Conservation (phyloP, 2,113 vertebrate genomes). For the Saccopteryx bilineata region DNA sequence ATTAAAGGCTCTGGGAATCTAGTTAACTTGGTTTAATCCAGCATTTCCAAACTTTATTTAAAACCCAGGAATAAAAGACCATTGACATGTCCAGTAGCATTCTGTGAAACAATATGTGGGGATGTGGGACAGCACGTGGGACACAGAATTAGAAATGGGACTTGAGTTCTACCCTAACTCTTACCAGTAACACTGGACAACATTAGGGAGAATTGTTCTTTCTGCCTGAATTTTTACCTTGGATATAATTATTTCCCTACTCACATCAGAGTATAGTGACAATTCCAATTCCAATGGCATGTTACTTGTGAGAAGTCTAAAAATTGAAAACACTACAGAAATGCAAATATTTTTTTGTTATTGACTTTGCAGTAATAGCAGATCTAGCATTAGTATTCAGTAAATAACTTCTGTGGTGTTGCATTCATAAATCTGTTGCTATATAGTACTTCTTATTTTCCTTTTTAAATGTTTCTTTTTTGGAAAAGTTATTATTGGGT, state of each 20-base stretch:
- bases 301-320: neutral
- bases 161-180: neutral
- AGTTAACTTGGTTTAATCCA: neutral
- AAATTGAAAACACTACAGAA: constrained; percentile 39
- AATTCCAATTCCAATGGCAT: neutral
- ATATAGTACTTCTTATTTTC: neutral
- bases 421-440: neutral
- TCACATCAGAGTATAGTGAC: neutral
- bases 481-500: neutral
- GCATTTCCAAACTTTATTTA: neutral
- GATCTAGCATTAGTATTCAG: neutral
- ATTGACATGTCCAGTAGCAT: neutral
- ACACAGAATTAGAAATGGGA: neutral
- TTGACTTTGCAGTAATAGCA: neutral
- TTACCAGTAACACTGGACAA: neutral
- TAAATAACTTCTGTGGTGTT: neutral
- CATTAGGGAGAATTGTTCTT: neutral
- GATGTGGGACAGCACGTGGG: neutral
- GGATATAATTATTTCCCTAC: neutral
- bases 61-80: neutral
- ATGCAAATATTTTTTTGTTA: rapidly evolving
- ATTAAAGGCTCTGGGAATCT: neutral
- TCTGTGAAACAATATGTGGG: neutral
- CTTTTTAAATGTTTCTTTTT: neutral
- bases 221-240: neutral